Conservation (phyloP, 2,113 vertebrate species). For the Psophia crepitans region DNA sequence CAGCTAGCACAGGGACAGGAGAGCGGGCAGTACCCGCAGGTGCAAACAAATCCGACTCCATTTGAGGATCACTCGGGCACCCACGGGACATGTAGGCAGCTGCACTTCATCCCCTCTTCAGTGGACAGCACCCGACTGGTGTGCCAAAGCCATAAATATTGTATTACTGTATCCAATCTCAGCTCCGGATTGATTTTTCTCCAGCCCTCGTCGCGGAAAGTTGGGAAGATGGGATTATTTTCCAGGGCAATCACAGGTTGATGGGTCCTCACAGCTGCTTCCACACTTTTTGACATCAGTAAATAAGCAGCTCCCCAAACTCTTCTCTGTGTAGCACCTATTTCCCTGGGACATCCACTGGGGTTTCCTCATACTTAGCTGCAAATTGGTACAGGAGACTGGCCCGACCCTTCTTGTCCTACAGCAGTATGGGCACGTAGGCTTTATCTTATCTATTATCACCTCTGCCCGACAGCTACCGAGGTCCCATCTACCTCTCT, state of each 20-base stretch:
- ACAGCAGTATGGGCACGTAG: background rate
- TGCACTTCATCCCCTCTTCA: background rate
- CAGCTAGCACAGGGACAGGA: fast-evolving
- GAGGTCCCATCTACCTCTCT: background rate
- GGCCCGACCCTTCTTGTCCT: background rate
- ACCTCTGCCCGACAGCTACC: background rate
- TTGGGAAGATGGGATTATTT: slow-evolving; percentile 57
- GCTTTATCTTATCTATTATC: slow-evolving; percentile 52
- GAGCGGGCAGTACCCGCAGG: background rate
- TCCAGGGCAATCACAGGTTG: slow-evolving; percentile 54
- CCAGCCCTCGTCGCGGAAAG: background rate
- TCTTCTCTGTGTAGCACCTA: background rate
- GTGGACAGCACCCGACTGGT: background rate
- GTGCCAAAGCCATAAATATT: slow-evolving; percentile 49
- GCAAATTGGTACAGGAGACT: slow-evolving; percentile 31
- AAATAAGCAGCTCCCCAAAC: slow-evolving; percentile 12
- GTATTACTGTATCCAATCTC: slow-evolving; percentile 48
- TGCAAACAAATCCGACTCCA: fast-evolving
- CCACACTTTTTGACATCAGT: background rate
- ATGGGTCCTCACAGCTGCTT: slow-evolving; percentile 65
- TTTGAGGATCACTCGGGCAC: background rate
- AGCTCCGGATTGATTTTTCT: slow-evolving; percentile 60
- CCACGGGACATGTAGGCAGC: background rate
- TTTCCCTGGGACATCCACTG: background rate
- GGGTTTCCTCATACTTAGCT: background rate